Base-by-base conservation (phyloP, 2,888 invertebrate genomes). In the Parnassius smintheus region DNA sequence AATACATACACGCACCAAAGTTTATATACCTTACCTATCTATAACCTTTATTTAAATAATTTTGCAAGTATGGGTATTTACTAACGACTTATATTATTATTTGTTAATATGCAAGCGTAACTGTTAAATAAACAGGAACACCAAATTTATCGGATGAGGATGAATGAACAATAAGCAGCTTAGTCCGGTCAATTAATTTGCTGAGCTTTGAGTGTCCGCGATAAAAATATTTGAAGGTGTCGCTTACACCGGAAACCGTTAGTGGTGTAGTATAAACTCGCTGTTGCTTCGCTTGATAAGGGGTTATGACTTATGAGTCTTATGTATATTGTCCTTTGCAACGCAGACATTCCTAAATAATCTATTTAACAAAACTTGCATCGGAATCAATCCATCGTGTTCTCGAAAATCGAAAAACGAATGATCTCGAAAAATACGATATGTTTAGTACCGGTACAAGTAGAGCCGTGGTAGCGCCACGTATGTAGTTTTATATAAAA, bases 201-300 rank as follows among this genome's bases (percentile, higher is more conserved):
- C 22, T 50, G 18, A 54, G 53, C 7, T 49, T 12, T 8, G 41
- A 11, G 44, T 12, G 25, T 9, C 54, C 1, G 8, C 18, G 45
- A 25, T 50, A 59, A 56, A 12, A 54, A 44, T 54, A 54, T 44
- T 8, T 18, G n/a, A 41, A 22, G 61, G 61, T 44, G 13, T 56
- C 49, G 45, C 41, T 35, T 44, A 18, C 61, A 44, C 50, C 61
- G 61, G 61, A 61, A 56, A 61, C 61, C 56, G 56, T 61, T 61
- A 22, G 46, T n/a, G 42, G 0, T 48, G 4, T 46, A 13, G 46
- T 41, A 41, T 59, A 25, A 25, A 52, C 22, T 45, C 4, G 13
- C 7, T 11, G 10, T 13, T 25, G 59, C 25, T 45, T 45, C 9
- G 10, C 45, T 55, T 9, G 10, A 2, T 25, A 8, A 46, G 1